A percentile compares a stretch with the other conserved stretches of the same genome.
Evolutionary conservation across 2,888 invertebrate genomes (phyloP).

Genomic region (Caradrina kadenii): DNA sequence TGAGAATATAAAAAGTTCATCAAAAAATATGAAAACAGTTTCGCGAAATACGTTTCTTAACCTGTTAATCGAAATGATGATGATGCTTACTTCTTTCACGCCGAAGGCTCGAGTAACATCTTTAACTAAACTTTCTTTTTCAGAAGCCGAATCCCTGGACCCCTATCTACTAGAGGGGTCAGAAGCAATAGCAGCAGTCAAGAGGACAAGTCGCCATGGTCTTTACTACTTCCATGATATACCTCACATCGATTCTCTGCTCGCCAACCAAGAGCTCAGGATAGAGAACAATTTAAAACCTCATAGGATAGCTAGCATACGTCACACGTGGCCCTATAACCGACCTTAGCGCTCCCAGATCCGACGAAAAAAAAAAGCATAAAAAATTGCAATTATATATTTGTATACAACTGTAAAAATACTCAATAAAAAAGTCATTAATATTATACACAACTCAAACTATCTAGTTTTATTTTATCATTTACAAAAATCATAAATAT

Average conservation of each 20-base stretch:
- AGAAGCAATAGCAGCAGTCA: conserved; percentile 90
- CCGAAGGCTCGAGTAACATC: not conserved
- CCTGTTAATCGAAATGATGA: not conserved
- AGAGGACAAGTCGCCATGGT: conserved; percentile 88
- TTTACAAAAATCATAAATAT: conserved; percentile 5
- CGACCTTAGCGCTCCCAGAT: conserved; percentile 75
- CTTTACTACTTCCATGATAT: conserved; percentile 92
- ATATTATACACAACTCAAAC: conserved; percentile 59
- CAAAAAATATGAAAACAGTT: too few relatives aligned
- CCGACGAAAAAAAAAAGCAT: conserved; percentile 63
- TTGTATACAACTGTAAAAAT: conserved; percentile 68
- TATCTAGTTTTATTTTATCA: conserved; percentile 44
- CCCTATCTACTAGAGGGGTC: conserved; percentile 91
- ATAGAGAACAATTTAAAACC: conserved; percentile 90
- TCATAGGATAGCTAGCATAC: conserved; percentile 91
- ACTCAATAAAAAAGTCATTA: conserved; percentile 69
- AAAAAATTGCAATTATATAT: conserved; percentile 66
- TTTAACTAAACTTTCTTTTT: conserved; percentile 27
- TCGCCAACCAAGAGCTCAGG: conserved; percentile 91
- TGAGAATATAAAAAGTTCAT: too few relatives aligned
- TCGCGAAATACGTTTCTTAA: not conserved
- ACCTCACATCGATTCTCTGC: conserved; percentile 91
- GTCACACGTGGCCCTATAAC: conserved; percentile 91
- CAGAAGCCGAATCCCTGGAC: conserved; percentile 81
- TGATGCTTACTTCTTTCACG: not conserved